A percentile compares a stretch with the other conserved stretches of the same genome.
Conservation (phyloP, 2,888 invertebrate genomes). For the Congeria kusceri region DNA sequence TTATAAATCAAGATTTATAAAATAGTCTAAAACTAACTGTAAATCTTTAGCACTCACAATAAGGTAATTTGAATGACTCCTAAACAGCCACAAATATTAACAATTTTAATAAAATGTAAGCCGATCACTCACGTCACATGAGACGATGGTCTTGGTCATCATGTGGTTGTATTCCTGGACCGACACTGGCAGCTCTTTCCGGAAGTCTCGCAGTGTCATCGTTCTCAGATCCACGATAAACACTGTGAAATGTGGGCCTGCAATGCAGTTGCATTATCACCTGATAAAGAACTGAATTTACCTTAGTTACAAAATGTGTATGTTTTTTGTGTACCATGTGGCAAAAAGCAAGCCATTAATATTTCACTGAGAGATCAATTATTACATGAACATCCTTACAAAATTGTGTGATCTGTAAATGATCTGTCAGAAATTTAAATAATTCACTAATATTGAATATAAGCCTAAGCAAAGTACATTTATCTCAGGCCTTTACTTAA, state of each 20-base stretch:
- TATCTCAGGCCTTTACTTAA: no score
- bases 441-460: no score
- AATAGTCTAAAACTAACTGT: neutral
- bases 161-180: conserved; percentile 64
- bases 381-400: no score
- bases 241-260: conserved; percentile 76
- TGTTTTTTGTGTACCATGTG: no score
- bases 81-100: neutral
- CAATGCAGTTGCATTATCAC: conserved; percentile 13
- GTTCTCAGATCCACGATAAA: conserved; percentile 73
- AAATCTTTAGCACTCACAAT: neutral
- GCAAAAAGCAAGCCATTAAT: no score
- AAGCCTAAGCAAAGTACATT: no score
- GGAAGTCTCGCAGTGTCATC: conserved; percentile 72
- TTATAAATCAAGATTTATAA: neutral
- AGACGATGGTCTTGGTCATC: conserved; percentile 53
- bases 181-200: conserved; percentile 72
- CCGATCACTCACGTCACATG: conserved; percentile 72
- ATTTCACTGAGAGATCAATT: no score
- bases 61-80: neutral
- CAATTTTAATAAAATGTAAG: neutral
- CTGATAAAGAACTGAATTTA: neutral
- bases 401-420: no score
- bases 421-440: no score
- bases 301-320: no score